These are phyloP conservation scores for Hydropotes inermis DNA, from an alignment of 2,113 vertebrate genomes.

Conservation along the genomic window DNA sequence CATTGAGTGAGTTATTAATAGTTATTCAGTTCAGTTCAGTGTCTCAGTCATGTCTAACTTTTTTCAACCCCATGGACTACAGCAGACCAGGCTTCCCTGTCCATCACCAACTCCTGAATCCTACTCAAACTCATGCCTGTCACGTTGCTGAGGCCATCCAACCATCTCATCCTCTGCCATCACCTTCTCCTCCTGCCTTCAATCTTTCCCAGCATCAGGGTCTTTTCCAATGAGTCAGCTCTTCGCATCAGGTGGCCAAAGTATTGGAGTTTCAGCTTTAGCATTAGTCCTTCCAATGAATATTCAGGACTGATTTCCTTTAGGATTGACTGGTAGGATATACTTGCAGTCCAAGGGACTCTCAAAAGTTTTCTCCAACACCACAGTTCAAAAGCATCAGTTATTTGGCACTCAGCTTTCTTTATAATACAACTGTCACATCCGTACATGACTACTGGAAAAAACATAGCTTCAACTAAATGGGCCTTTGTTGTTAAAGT, in stretches of 20 bases:
- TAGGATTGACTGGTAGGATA: background rate
- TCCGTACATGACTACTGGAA: background rate
- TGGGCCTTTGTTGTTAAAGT: background rate
- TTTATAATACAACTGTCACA: background rate
- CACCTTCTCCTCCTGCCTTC: background rate
- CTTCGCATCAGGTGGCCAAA: background rate
- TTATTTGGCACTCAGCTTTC: background rate
- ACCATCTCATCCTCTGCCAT: background rate
- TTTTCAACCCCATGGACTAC: background rate
- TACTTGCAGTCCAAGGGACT: background rate
- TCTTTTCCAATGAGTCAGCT: background rate
- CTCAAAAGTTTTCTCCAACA: background rate
- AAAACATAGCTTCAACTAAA: background rate
- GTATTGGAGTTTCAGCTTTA: background rate
- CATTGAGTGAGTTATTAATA: background rate
- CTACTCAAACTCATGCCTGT: background rate
- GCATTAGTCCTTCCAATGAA: background rate
- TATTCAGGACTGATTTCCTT: background rate
- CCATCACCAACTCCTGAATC: fast-evolving
- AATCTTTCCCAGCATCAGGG: background rate
- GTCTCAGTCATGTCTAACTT: background rate
- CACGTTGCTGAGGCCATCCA: background rate
- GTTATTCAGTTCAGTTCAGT: background rate
- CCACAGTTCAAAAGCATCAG: background rate
- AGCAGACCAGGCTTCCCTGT: background rate